Conservation (phyloP, 2,797 vertebrate genomes). For the Paratrypauchen microcephalus region DNA sequence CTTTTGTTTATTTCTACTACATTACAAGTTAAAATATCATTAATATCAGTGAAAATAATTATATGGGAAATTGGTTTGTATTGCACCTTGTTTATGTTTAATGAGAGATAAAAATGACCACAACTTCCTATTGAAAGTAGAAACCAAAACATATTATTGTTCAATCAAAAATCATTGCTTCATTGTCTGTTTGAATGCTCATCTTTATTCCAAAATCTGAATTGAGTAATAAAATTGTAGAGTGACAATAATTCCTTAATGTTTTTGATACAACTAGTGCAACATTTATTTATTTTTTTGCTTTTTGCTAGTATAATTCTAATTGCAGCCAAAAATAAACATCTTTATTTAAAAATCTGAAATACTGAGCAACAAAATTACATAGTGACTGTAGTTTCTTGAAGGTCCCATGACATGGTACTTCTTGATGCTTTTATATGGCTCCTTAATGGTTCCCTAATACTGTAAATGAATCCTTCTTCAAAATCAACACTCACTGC, state of each 20-base stretch:
- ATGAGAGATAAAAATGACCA: neutral
- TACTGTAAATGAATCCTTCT: no score
- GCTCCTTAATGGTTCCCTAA: no score
- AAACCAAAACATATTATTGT: neutral
- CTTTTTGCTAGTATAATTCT: neutral
- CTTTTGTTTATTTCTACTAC: neutral
- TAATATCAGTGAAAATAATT: no score
- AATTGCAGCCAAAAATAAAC: neutral
- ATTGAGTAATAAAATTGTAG: neutral
- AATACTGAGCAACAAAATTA: neutral
- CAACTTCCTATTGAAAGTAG: neutral
- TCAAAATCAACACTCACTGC: no score
- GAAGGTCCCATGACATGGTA: no score
- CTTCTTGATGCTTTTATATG: no score
- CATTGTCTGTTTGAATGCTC: no score
- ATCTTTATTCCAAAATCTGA: no score
- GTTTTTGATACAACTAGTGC: neutral
- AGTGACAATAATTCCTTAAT: neutral
- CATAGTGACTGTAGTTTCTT: neutral
- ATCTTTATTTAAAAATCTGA: no score
- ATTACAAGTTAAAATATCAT: no score
- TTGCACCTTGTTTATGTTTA: neutral
- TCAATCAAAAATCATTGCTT: no score
- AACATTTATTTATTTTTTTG: neutral
- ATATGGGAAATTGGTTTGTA: neutral